Evolutionary conservation across 2,797 vertebrate genomes (phyloP).

Genomic region (Oreochromis grahami): DNA sequence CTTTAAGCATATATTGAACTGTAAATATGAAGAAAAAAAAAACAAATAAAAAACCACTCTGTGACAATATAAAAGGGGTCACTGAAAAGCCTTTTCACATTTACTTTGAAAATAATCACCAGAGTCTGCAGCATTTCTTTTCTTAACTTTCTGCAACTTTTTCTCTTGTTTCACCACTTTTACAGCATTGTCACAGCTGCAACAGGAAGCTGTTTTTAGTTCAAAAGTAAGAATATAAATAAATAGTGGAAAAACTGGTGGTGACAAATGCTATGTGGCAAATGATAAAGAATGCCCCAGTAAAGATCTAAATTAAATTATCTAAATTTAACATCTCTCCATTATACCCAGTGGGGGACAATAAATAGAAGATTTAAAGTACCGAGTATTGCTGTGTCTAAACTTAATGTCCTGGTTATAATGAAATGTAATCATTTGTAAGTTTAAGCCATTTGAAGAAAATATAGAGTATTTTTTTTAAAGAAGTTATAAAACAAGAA

Average conservation of each 20-base stretch:
- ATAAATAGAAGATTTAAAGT: not conserved
- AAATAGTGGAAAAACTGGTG: not conserved
- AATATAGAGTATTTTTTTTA: not conserved
- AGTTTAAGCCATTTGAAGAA: not conserved
- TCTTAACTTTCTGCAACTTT: not conserved
- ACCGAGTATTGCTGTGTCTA: fast-evolving
- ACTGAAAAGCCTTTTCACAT: not conserved
- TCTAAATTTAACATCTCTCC: not conserved
- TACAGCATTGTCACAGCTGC: not conserved
- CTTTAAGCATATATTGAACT: not conserved
- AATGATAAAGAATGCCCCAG: not conserved
- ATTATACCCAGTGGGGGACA: not conserved
- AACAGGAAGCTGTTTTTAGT: not conserved
- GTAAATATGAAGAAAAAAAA: not conserved
- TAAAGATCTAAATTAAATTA: not conserved
- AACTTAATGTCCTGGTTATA: not conserved
- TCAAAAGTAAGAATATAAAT: not conserved
- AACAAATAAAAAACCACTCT: not conserved
- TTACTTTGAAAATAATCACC: not conserved
- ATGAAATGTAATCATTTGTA: not conserved
- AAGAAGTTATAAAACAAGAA: not conserved
- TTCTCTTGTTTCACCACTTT: not conserved
- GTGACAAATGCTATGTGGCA: not conserved
- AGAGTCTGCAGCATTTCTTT: not conserved
- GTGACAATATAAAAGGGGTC: not conserved